Conservation (phyloP, 1,140 invertebrate species). For the Octopus sinensis region DNA sequence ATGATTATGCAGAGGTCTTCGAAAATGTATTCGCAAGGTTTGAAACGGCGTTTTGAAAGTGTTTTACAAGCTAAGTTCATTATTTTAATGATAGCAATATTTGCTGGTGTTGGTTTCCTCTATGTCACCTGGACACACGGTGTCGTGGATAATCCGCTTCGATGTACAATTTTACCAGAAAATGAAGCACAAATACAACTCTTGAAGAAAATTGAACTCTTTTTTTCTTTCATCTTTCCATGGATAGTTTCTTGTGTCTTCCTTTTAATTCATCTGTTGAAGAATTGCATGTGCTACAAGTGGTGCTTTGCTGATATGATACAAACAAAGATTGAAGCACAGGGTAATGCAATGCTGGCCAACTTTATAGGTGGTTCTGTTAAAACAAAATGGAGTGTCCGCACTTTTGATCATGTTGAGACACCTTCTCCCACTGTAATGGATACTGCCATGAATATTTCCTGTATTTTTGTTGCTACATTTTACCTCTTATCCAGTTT, state of each 20-base stretch:
- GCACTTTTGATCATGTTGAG: background rate
- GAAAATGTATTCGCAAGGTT: background rate
- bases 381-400: background rate
- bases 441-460: background rate
- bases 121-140: constrained; percentile 9
- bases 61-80: constrained; percentile 5
- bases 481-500: background rate
- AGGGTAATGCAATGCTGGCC: background rate
- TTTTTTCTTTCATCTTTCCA: constrained; percentile 4
- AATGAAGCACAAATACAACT: background rate
- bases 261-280: background rate
- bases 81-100: background rate
- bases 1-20: background rate
- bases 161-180: constrained; percentile 5
- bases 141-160: background rate
- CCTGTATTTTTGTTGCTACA: background rate
- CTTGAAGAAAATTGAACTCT: background rate
- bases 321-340: background rate
- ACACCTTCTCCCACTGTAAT: background rate
- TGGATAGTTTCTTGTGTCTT: background rate
- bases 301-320: background rate
- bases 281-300: background rate
- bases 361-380: background rate
- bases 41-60: background rate
- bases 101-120: constrained; percentile 7